phyloP scores from a whole-genome alignment of 1,140 invertebrate genomes.

The Plodia interpunctella region DNA sequence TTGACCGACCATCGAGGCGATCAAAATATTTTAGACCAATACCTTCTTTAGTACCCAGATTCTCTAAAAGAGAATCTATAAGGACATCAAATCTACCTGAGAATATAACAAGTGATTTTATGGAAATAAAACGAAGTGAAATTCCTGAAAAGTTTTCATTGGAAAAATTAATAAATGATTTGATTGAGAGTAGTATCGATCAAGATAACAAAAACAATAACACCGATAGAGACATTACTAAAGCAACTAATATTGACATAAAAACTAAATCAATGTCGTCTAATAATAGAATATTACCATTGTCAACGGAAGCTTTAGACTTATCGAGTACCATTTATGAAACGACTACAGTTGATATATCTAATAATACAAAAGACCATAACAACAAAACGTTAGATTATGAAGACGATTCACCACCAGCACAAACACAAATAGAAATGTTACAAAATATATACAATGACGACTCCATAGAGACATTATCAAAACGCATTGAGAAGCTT shows the following conservation, averaged over 20 bases:
- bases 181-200: slow-evolving; percentile 38
- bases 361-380: not conserved
- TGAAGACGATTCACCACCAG: not conserved
- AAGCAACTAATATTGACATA: not conserved
- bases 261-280: not conserved
- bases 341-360: not conserved
- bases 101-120: slow-evolving; percentile 26
- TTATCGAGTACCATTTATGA: not conserved
- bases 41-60: slow-evolving; percentile 30
- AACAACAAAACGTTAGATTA: not conserved
- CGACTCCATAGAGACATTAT: slow-evolving; percentile 28
- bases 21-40: slow-evolving; percentile 16
- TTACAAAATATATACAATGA: not conserved
- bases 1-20: slow-evolving; percentile 19
- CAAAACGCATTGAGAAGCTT: slow-evolving; percentile 44
- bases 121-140: slow-evolving; percentile 24
- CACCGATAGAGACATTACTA: slow-evolving; percentile 15
- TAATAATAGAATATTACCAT: not conserved
- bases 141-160: slow-evolving; percentile 31
- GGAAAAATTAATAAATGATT: slow-evolving; percentile 45
- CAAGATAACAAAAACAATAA: slow-evolving; percentile 13
- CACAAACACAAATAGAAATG: slow-evolving; percentile 24
- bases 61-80: slow-evolving; percentile 46
- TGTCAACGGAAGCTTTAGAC: not conserved
- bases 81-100: slow-evolving; percentile 27